These are phyloP conservation scores for Lepeophtheirus salmonis DNA, from an alignment of 1,140 invertebrate species.

Conservation along the genomic window DNA sequence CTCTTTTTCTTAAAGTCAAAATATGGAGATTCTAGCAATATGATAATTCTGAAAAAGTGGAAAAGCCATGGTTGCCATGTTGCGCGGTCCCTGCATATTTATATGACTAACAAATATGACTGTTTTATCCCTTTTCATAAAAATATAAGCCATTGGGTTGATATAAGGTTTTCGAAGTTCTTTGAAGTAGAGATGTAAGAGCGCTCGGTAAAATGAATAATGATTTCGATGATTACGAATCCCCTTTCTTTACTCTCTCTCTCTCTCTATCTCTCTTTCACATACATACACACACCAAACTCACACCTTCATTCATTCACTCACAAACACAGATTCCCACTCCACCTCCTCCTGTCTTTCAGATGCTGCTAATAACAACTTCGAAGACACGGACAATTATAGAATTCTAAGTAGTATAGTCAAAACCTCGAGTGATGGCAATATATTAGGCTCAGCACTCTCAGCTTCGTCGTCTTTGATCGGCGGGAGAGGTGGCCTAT, in stretches of 20 bases:
- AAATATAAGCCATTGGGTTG: no score
- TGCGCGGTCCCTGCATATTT: no score
- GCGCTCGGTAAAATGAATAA: no score
- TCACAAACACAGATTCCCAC: conserved; percentile 17
- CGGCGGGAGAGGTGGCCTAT: background rate
- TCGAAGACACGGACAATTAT: background rate
- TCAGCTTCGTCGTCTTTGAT: background rate
- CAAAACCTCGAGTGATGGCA: background rate
- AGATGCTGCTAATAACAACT: background rate
- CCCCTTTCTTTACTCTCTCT: conserved; percentile 16
- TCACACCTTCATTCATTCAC: conserved; percentile 1
- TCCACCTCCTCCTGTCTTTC: background rate
- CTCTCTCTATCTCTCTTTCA: conserved; percentile 16
- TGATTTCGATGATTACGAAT: no score
- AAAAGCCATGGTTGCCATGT: no score
- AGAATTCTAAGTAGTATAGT: background rate
- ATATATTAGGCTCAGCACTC: background rate
- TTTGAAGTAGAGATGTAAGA: no score
- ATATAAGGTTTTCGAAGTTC: no score
- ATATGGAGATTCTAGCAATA: no score
- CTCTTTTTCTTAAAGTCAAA: no score
- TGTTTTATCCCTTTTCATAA: no score
- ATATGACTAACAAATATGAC: no score
- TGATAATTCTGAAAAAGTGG: no score
- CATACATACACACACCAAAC: conserved; percentile 4